These are phyloP conservation scores for Drosophila acutilabella DNA, from an alignment of 2,888 invertebrate species.

Conservation along the genomic window DNA sequence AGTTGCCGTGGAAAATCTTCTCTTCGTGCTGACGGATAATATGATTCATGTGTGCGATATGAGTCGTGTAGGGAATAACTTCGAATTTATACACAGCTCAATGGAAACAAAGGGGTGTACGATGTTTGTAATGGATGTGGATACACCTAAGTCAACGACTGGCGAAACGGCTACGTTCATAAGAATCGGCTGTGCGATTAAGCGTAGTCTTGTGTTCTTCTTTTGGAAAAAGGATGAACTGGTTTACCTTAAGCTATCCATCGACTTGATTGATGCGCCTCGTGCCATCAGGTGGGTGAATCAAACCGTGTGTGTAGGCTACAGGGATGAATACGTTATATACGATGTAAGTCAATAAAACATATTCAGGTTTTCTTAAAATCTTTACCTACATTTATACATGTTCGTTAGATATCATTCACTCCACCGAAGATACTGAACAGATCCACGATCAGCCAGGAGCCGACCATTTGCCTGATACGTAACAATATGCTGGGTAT, in stretches of 20 bases:
- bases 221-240: slow-evolving; percentile 92
- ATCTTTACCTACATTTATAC: not conserved
- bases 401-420: slow-evolving; percentile 70
- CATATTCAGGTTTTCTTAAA: too few relatives aligned
- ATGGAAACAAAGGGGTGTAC: slow-evolving; percentile 94
- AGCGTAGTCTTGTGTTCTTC: slow-evolving; percentile 93
- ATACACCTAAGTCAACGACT: slow-evolving; percentile 86
- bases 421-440: slow-evolving; percentile 88
- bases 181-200: slow-evolving; percentile 95
- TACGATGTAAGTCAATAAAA: slow-evolving; percentile 87
- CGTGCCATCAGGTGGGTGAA: slow-evolving; percentile 93
- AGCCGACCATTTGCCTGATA: slow-evolving; percentile 93
- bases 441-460: slow-evolving; percentile 91
- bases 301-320: slow-evolving; percentile 94
- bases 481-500: slow-evolving; percentile 92
- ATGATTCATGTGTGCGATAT: slow-evolving; percentile 93
- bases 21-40: slow-evolving; percentile 88
- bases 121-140: slow-evolving; percentile 92
- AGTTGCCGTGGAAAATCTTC: slow-evolving; percentile 88
- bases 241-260: slow-evolving; percentile 91
- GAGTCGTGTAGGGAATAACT: slow-evolving; percentile 89
- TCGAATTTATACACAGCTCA: slow-evolving; percentile 91
- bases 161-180: slow-evolving; percentile 91
- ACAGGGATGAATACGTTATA: slow-evolving; percentile 92
- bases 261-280: slow-evolving; percentile 92